A percentile compares a stretch with the other conserved stretches of the same genome.
These are phyloP conservation scores for Passer montanus DNA, from an alignment of 2,113 vertebrate species.

Conservation along the genomic window DNA sequence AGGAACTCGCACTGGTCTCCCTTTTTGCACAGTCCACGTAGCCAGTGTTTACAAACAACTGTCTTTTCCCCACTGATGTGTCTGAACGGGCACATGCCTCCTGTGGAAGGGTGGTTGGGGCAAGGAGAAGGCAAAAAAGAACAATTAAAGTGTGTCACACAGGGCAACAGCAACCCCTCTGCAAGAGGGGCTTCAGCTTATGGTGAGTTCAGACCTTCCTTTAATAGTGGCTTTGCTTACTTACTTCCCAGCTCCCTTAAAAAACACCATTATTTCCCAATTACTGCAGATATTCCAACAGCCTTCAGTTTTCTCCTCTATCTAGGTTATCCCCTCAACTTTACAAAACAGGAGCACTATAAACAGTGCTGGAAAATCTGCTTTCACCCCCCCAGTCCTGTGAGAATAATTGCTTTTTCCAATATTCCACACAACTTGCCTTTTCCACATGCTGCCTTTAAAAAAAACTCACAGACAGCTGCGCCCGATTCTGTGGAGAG, in stretches of 20 bases:
- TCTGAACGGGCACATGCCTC: constrained; percentile 96
- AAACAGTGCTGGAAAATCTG: neutral
- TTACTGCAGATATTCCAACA: neutral
- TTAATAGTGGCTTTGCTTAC: neutral
- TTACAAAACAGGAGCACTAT: neutral
- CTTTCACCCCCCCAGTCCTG: neutral
- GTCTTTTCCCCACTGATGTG: constrained; percentile 99
- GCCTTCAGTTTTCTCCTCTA: neutral
- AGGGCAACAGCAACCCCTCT: neutral
- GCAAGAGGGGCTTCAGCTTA: neutral
- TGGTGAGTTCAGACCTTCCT: neutral
- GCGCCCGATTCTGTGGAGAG: constrained; percentile 88
- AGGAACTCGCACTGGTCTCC: constrained; percentile 99
- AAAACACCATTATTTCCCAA: neutral
- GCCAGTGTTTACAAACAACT: constrained; percentile 98
- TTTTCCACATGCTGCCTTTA: constrained; percentile 94
- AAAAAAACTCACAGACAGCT: constrained; percentile 96
- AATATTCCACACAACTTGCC: constrained; percentile 72
- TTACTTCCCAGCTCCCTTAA: neutral
- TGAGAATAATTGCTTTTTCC: neutral
- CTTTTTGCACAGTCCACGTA: constrained; percentile 97
- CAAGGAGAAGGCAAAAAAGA: neutral
- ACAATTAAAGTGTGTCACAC: neutral
- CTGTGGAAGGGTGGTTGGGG: constrained; percentile 52
- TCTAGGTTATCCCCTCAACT: neutral